Conservation (phyloP, 2,797 vertebrate species). For the Paramormyrops hopkinsi region DNA sequence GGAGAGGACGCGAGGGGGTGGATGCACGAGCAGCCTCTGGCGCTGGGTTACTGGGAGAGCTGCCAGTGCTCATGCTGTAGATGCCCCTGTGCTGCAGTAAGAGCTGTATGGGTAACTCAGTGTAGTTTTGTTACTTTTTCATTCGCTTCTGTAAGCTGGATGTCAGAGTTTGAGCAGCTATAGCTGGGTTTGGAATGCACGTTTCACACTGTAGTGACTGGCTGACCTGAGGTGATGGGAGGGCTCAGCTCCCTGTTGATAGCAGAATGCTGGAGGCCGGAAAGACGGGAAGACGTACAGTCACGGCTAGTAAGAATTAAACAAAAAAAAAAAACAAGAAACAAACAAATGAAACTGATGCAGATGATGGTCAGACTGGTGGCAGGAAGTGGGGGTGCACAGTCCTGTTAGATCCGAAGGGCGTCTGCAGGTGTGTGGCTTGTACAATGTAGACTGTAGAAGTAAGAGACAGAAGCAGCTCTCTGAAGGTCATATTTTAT, state of each 20-base stretch:
- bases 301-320: not conserved
- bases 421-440: not conserved
- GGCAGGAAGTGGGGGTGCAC: not conserved
- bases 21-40: not conserved
- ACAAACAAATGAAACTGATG: not conserved
- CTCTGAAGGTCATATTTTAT: not conserved
- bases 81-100: not conserved
- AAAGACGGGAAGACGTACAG: not conserved
- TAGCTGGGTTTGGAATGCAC: not conserved
- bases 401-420: too few relatives aligned
- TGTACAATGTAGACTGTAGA: not conserved
- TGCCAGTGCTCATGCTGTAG: not conserved
- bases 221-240: not conserved
- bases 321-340: not conserved
- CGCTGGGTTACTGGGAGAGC: not conserved
- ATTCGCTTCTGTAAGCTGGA: not conserved
- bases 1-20: not conserved
- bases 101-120: not conserved
- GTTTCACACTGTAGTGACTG: not conserved
- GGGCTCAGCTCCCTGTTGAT: not conserved
- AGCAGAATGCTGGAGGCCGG: not conserved
- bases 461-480: not conserved
- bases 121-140: not conserved
- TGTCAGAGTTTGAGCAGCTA: not conserved
- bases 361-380: not conserved